Base-by-base conservation (phyloP, 1,140 invertebrate genomes). In the Calephelis nemesis region DNA sequence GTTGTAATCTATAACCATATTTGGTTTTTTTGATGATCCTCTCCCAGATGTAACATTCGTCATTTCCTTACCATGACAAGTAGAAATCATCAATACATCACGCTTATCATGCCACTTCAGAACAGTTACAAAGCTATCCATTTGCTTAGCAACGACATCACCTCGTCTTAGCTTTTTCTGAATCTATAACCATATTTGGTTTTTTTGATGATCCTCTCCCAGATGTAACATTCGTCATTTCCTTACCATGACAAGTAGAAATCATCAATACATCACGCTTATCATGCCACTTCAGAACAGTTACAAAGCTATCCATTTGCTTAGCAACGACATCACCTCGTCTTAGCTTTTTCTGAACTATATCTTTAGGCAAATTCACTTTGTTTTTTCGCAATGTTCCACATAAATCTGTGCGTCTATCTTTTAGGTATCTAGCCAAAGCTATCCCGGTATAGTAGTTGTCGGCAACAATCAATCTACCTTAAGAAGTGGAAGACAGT, bases 1-100 rank as follows among this genome's bases (percentile, higher is more conserved):
- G 63, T 83, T 73, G 62, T 81, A 81, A 48, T 76, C 75, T n/a
- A 79, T 13, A 12, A 75, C 63, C 60, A 68, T 70, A 62, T 63
- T 70, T 10, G 75, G 74, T 68, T 80, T 80, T 80, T 19, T 19
- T 19, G 15, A 19, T 19, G 15, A 19, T 50, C 63, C n/a, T 54
- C 52, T 49, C 63, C 63, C 50, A 15, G 5, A 4, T 49, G 5
- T 49, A 3, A 9, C 12, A 65, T 5, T 0, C 49, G 12, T 12
- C 63, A 65, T 65, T 60, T 73, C 63, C 58, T 69, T 42, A 11
- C 42, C 69, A 65, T 73, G 49, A 66, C 69, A 67, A 7, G 77
- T 76, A 7, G 72, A 71, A 10, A 80, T 67, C 67, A 71, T 74
- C 11, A 74, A 50, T 5, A 82, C 76, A 62, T 79, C 74, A 5